phyloP scores from a whole-genome alignment of 1,140 invertebrate species.

The Drosophila neocordata region DNA sequence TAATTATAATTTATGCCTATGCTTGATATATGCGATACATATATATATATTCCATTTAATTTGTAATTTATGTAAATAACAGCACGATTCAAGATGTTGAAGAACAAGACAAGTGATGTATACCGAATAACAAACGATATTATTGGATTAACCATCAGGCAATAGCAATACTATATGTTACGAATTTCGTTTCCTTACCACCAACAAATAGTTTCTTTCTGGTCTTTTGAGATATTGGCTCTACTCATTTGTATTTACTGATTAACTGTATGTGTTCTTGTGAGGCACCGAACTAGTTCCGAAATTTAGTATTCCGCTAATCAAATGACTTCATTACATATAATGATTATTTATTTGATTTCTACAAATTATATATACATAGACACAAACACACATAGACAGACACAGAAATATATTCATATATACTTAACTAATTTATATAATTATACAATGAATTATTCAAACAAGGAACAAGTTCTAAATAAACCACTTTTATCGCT shows the following conservation, averaged over 20 bases:
- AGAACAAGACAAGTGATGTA: constrained; percentile 21
- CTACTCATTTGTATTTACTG: constrained; percentile 57
- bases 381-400: constrained; percentile 31
- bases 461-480: constrained; percentile 58
- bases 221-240: constrained; percentile 2
- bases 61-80: constrained; percentile 71
- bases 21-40: constrained; percentile 15
- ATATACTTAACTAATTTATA: constrained; percentile 74
- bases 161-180: constrained; percentile 51
- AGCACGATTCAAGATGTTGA: constrained; percentile 12
- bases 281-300: constrained; percentile 44
- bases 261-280: constrained; percentile 45
- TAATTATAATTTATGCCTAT: constrained; percentile 25
- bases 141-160: constrained; percentile 68
- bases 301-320: constrained; percentile 63
- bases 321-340: constrained; percentile 56
- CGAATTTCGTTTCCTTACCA: constrained; percentile 47
- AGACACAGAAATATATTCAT: constrained; percentile 47
- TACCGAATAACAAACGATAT: constrained; percentile 40
- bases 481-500: constrained; percentile 74
- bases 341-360: constrained; percentile 72
- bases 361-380: constrained; percentile 64
- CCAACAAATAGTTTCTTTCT: constrained; percentile 37
- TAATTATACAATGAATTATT: constrained; percentile 67
- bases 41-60: constrained; percentile 58